Evolutionary conservation across 2,888 invertebrate genomes (phyloP).

Genomic region (Papilio gigon): DNA sequence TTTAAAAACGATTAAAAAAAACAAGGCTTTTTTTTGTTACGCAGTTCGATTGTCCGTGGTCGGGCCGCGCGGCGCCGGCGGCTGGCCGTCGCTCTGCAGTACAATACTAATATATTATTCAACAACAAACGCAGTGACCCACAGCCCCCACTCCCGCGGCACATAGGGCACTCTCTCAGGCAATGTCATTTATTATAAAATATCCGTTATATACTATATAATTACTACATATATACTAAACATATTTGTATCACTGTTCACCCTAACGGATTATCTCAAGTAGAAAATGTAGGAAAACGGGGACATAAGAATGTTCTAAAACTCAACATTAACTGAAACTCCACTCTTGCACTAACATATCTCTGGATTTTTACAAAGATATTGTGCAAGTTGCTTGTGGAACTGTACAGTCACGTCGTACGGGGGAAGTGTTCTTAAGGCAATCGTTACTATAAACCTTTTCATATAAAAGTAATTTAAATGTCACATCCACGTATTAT

Average conservation of each 20-base stretch:
- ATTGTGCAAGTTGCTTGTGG: no score
- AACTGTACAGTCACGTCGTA: no score
- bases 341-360: no score
- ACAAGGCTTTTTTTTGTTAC: constrained; percentile 47
- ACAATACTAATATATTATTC: constrained; percentile 45
- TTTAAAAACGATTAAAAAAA: constrained; percentile 60
- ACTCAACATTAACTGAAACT: constrained; percentile 31
- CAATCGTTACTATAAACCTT: constrained; percentile 59
- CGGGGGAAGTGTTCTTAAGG: constrained; percentile 50
- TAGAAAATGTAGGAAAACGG: constrained; percentile 48
- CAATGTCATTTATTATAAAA: constrained; percentile 60
- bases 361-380: neutral
- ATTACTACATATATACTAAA: constrained; percentile 66
- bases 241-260: constrained; percentile 68
- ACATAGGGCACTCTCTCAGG: constrained; percentile 77
- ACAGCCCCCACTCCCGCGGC: constrained; percentile 67
- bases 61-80: constrained; percentile 51
- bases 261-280: constrained; percentile 53
- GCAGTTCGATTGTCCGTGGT: constrained; percentile 47
- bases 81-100: constrained; percentile 42
- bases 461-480: constrained; percentile 57
- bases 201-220: constrained; percentile 53
- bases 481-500: constrained; percentile 78
- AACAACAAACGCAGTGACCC: constrained; percentile 52
- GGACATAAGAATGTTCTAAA: constrained; percentile 29